A percentile compares a stretch with the other conserved stretches of the same genome.
These are phyloP conservation scores for Gobius niger DNA, from an alignment of 2,113 vertebrate genomes.

Conservation along the genomic window DNA sequence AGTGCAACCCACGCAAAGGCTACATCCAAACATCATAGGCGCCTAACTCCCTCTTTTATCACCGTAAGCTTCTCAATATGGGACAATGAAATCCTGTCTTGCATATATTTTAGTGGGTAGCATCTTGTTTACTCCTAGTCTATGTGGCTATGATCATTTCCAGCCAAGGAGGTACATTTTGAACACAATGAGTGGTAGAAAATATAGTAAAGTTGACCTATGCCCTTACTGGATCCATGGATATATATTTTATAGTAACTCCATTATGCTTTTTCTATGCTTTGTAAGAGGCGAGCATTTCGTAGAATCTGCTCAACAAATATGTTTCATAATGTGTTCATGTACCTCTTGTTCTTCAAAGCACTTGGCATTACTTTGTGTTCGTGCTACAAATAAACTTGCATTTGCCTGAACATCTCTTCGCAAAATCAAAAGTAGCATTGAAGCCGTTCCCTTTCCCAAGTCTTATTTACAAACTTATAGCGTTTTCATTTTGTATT, in stretches of 20 bases:
- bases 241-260: no score
- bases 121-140: conserved; percentile 7
- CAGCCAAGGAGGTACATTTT: not conserved
- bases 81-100: conserved; percentile 10
- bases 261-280: no score
- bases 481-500: not conserved
- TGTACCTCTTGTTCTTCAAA: no score
- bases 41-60: conserved; percentile 36
- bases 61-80: conserved; percentile 13
- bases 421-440: not conserved
- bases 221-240: no score
- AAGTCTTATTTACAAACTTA: conserved; percentile 10
- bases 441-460: not conserved
- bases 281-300: no score
- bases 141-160: not conserved
- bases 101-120: not conserved
- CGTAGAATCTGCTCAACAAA: no score
- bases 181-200: not conserved
- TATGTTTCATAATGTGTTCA: no score
- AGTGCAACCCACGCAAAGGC: conserved; percentile 32
- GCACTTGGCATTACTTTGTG: no score
- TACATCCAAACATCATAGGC: conserved; percentile 43
- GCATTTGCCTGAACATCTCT: not conserved
- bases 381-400: no score
- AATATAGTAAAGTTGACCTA: not conserved